Conservation (phyloP, 2,113 vertebrate genomes). For the Hippoglossus stenolepis region DNA sequence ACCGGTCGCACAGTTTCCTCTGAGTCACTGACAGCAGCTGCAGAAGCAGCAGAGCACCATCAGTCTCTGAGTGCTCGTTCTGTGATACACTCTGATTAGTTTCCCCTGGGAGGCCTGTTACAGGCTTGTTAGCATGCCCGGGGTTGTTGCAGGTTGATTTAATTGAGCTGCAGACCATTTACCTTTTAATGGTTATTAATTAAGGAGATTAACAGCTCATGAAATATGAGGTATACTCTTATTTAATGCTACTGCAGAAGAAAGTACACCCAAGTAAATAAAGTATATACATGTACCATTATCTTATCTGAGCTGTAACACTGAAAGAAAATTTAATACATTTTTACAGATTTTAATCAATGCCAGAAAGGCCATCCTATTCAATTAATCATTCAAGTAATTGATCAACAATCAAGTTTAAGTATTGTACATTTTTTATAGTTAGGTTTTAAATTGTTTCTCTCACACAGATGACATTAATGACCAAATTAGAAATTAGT, state of each 20-base stretch:
- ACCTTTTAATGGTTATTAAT: slow-evolving; percentile 46
- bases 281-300: not conserved
- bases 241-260: not conserved
- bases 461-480: not conserved
- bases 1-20: slow-evolving; percentile 33
- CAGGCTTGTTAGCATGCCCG: slow-evolving; percentile 20
- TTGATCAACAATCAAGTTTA: not conserved
- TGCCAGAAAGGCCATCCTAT: no score
- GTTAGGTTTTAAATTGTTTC: no score
- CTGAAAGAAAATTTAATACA: no score
- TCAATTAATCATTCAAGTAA: not conserved
- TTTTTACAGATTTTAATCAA: no score
- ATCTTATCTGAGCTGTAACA: not conserved
- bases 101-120: slow-evolving; percentile 22
- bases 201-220: slow-evolving; percentile 39
- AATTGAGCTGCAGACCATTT: slow-evolving; percentile 30
- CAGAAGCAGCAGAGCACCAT: slow-evolving; percentile 31
- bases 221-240: not conserved
- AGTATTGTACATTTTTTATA: no score
- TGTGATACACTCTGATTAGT: slow-evolving; percentile 4
- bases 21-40: slow-evolving; percentile 57
- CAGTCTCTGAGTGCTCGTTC: slow-evolving; percentile 1
- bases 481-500: no score
- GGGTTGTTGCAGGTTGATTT: slow-evolving; percentile 37
- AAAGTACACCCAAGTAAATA: not conserved